Evolutionary conservation across 2,113 vertebrate genomes (phyloP).

Genomic region (Thalassarche chlororhynchos): DNA sequence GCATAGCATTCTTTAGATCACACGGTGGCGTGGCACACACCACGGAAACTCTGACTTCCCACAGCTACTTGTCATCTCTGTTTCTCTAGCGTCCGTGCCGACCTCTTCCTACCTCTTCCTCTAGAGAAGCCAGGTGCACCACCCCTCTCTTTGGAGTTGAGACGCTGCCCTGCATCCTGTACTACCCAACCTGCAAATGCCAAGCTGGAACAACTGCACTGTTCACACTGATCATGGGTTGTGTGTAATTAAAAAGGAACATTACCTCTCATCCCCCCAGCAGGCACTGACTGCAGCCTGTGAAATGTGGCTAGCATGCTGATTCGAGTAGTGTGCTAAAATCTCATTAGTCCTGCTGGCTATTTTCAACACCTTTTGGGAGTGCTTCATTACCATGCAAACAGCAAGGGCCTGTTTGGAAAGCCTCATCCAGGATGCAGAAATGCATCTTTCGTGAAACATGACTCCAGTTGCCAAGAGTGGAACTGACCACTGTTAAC

Average conservation of each 20-base stretch:
- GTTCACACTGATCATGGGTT: rapidly evolving
- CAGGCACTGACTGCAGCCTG: not conserved
- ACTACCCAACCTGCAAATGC: not conserved
- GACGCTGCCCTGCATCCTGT: not conserved
- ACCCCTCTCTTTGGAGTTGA: not conserved
- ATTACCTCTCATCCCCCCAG: not conserved
- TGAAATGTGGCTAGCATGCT: not conserved
- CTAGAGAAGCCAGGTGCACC: not conserved
- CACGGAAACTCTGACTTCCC: not conserved
- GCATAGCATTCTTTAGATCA: not conserved
- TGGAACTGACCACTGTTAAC: not conserved
- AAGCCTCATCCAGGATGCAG: not conserved
- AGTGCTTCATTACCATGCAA: not conserved
- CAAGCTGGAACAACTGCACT: not conserved
- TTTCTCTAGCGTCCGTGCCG: rapidly evolving
- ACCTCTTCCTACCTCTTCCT: not conserved
- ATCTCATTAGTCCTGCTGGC: not conserved
- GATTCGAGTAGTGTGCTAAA: not conserved
- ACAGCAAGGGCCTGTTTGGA: not conserved
- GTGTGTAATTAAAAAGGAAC: not conserved
- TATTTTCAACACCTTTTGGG: not conserved
- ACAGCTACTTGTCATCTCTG: not conserved
- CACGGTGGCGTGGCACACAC: not conserved
- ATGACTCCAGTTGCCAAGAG: not conserved
- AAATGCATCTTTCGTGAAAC: not conserved